Percentiles rank a stretch among this genome's conserved stretches.
Evolutionary conservation across 2,113 vertebrate genomes (phyloP).

Genomic region (Ceyx melanurus): DNA sequence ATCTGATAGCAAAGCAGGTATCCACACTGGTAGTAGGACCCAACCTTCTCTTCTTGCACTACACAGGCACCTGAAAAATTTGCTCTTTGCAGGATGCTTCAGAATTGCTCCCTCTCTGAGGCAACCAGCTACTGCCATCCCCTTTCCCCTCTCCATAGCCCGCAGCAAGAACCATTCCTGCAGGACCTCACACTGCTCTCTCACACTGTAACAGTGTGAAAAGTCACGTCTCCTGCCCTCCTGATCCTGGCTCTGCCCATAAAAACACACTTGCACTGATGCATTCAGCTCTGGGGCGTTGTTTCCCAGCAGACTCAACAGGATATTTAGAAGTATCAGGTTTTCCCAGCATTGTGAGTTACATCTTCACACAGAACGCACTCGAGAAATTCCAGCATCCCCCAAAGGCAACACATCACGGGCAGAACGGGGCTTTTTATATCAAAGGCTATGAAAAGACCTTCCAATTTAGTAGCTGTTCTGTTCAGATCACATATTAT

Average conservation of each 20-base stretch:
- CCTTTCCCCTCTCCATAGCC: background rate
- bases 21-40: no score
- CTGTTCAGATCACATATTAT: background rate
- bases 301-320: background rate
- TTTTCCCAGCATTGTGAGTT: background rate
- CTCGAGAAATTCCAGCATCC: background rate
- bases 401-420: background rate
- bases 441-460: conserved; percentile 12
- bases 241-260: background rate
- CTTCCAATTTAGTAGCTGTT: conserved; percentile 33
- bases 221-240: background rate
- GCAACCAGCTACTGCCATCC: background rate
- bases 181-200: accelerated
- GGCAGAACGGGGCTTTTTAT: conserved; percentile 14
- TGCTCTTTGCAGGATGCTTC: background rate
- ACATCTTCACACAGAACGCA: background rate
- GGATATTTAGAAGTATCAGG: background rate
- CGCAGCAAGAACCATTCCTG: background rate
- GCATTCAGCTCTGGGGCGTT: background rate
- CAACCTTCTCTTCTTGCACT: background rate
- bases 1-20: background rate
- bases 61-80: background rate
- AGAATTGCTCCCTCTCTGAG: background rate
- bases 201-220: no score
- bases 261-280: background rate